These are phyloP conservation scores for Drosophila kurseongensis DNA, from an alignment of 1,140 invertebrate genomes.

Conservation along the genomic window DNA sequence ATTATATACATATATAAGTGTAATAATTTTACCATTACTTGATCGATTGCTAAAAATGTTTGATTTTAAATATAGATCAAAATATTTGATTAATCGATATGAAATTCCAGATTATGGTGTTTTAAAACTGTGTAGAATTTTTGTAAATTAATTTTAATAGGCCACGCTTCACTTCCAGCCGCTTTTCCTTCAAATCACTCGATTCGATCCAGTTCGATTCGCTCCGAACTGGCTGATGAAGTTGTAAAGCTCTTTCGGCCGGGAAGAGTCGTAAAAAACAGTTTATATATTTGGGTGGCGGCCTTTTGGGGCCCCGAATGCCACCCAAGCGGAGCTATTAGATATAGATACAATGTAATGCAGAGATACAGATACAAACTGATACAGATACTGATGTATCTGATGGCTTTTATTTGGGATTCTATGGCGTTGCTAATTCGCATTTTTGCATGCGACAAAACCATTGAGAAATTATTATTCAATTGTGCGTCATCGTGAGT, in stretches of 20 bases:
- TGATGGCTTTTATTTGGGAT: conserved; percentile 23
- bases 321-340: conserved; percentile 58
- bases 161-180: neutral
- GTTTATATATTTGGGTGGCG: conserved; percentile 28
- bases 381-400: conserved; percentile 24
- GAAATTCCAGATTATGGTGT: no score
- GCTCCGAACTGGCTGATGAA: conserved; percentile 22
- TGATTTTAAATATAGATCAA: no score
- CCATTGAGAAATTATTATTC: conserved; percentile 54
- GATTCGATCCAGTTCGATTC: conserved; percentile 29
- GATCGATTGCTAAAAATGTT: no score
- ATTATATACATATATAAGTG: no score
- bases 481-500: conserved; percentile 81
- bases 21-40: no score
- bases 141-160: neutral
- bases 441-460: conserved; percentile 78
- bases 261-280: conserved; percentile 37
- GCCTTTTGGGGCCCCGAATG: conserved; percentile 17
- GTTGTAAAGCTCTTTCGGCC: conserved; percentile 25
- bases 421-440: conserved; percentile 66
- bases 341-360: conserved; percentile 9
- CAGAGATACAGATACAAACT: conserved; percentile 9
- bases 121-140: no score
- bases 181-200: conserved; percentile 4
- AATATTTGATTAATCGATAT: no score